Evolutionary conservation across 2,797 vertebrate species (phyloP).

Genomic region (Malurus splendens): DNA sequence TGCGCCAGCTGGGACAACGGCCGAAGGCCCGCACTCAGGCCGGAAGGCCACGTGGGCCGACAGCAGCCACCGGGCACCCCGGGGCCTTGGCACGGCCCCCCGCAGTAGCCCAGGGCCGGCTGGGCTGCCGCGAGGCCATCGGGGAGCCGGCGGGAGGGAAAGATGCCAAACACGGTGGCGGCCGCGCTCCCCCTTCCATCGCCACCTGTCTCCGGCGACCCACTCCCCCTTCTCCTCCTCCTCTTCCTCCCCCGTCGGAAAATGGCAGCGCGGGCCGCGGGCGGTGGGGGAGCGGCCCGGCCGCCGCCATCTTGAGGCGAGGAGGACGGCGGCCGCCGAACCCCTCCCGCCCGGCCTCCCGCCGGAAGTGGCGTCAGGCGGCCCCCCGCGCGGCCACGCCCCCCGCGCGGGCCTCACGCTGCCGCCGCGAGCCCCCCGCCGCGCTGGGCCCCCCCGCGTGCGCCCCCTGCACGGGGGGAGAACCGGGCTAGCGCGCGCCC

Average conservation of each 20-base stretch:
- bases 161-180: too few species aligned
- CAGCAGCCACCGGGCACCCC: fast-evolving
- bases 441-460: not conserved
- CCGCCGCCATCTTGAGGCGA: not conserved
- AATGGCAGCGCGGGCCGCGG: not conserved
- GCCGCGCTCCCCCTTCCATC: too few species aligned
- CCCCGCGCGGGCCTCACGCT: not conserved
- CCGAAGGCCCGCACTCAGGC: not conserved
- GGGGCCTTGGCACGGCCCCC: not conserved
- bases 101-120: not conserved
- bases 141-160: not conserved
- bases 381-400: not conserved
- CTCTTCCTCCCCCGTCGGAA: not conserved
- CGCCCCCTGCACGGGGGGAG: not conserved
- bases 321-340: not conserved
- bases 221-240: not conserved
- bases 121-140: too few species aligned
- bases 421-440: too few species aligned
- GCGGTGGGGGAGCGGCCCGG: not conserved
- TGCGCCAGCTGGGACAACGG: fast-evolving
- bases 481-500: not conserved
- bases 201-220: not conserved
- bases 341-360: not conserved
- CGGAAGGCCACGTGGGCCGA: fast-evolving
- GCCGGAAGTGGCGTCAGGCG: not conserved